Evolutionary conservation across 2,888 invertebrate species (phyloP).

Genomic region (Dromius quadrimaculatus): DNA sequence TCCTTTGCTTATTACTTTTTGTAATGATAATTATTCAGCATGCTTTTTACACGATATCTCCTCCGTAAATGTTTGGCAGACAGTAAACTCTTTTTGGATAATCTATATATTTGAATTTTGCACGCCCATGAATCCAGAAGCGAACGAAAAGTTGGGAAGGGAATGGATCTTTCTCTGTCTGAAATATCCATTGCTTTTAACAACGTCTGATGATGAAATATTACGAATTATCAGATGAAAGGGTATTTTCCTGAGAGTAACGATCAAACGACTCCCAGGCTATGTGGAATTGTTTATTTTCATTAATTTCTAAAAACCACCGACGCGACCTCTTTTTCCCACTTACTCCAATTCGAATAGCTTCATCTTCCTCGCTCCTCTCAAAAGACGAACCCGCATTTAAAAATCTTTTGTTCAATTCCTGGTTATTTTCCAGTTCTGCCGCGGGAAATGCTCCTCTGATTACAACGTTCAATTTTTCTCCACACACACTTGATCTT

Average conservation of each 20-base stretch:
- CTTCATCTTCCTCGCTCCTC: conserved; percentile 25
- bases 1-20: too few species aligned
- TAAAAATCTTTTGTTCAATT: conserved; percentile 49
- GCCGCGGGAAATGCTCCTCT: conserved; percentile 32
- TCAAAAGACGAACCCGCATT: conserved; percentile 49
- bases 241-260: conserved; percentile 50
- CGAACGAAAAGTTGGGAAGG: conserved; percentile 29
- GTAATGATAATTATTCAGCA: too few species aligned
- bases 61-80: too few species aligned
- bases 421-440: conserved; percentile 47
- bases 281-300: conserved; percentile 52
- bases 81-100: too few species aligned
- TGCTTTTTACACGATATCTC: too few species aligned
- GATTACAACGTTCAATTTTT: conserved; percentile 22
- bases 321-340: conserved; percentile 18
- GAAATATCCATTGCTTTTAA: conserved; percentile 52
- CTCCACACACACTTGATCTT: conserved; percentile 10
- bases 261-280: conserved; percentile 50
- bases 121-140: conserved; percentile 36
- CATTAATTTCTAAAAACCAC: conserved; percentile 52
- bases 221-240: conserved; percentile 52
- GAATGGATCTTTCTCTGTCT: conserved; percentile 41
- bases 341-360: not conserved
- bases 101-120: too few species aligned
- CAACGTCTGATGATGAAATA: conserved; percentile 52